phyloP scores from a whole-genome alignment of 2,888 invertebrate genomes.

The Mayetiola destructor region DNA sequence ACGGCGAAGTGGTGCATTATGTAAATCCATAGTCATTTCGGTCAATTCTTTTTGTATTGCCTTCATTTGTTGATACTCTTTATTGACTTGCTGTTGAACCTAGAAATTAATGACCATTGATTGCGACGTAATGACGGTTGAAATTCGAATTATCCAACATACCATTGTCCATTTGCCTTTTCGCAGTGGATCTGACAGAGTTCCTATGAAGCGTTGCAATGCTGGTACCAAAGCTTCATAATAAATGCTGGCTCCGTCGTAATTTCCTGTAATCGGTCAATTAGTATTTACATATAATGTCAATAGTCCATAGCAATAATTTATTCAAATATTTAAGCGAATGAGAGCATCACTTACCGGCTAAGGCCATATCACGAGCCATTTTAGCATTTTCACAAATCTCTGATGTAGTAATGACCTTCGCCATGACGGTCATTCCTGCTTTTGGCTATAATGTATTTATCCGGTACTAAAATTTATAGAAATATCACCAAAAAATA shows the following conservation, averaged over 20 bases:
- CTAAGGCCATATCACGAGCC: conserved; percentile 86
- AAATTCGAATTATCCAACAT: conserved; percentile 16
- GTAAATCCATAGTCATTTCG: conserved; percentile 34
- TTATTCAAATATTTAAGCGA: not conserved
- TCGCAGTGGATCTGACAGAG: conserved; percentile 63
- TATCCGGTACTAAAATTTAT: not conserved
- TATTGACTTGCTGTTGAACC: conserved; percentile 77
- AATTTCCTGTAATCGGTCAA: conserved; percentile 42
- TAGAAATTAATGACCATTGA: conserved; percentile 30
- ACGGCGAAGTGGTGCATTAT: conserved; percentile 28
- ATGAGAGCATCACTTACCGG: conserved; percentile 39
- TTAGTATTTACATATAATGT: not conserved
- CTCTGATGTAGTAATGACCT: conserved; percentile 62
- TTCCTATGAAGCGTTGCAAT: conserved; percentile 67
- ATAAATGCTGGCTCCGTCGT: conserved; percentile 85
- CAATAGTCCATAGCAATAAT: not conserved
- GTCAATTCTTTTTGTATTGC: conserved; percentile 38
- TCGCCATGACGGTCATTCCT: conserved; percentile 63
- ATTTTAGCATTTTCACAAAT: conserved; percentile 89
- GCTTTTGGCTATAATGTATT: not conserved
- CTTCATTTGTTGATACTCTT: conserved; percentile 84
- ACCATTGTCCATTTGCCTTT: conserved; percentile 86
- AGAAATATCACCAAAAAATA: not conserved
- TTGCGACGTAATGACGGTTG: not conserved
- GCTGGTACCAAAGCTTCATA: conserved; percentile 87